Evolutionary conservation across 2,113 vertebrate species (phyloP).

Genomic region (Anthoscopus minutus): DNA sequence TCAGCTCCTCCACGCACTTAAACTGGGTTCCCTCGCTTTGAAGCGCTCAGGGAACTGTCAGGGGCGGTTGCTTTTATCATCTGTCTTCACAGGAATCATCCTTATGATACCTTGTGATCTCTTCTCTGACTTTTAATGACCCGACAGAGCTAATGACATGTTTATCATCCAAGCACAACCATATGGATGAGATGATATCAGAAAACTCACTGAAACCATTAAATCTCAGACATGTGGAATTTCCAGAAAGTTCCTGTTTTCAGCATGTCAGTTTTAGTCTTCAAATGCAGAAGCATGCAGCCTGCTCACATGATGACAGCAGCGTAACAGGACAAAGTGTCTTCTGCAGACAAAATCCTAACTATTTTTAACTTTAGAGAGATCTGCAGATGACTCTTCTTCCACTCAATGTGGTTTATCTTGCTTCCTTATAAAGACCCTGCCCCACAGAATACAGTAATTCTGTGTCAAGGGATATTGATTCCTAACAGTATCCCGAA

Average conservation of each 20-base stretch:
- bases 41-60: fast-evolving
- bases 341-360: neutral
- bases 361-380: constrained; percentile 38
- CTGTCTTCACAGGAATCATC: neutral
- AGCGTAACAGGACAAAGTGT: constrained; percentile 9
- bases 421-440: neutral
- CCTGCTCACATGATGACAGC: constrained; percentile 7
- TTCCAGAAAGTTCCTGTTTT: constrained; percentile 36
- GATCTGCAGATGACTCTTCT: neutral
- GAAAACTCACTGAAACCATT: neutral
- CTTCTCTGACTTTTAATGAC: neutral
- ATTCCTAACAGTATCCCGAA: neutral
- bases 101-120: constrained; percentile 8
- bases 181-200: neutral
- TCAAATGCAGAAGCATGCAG: neutral
- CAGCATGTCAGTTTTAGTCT: neutral
- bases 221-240: neutral
- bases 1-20: neutral
- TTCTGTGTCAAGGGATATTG: neutral
- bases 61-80: neutral
- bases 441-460: neutral
- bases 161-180: neutral
- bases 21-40: neutral
- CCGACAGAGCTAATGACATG: neutral
- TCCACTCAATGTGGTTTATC: neutral